These are phyloP conservation scores for Daboia siamensis DNA, from an alignment of 2,113 vertebrate genomes.

Conservation along the genomic window DNA sequence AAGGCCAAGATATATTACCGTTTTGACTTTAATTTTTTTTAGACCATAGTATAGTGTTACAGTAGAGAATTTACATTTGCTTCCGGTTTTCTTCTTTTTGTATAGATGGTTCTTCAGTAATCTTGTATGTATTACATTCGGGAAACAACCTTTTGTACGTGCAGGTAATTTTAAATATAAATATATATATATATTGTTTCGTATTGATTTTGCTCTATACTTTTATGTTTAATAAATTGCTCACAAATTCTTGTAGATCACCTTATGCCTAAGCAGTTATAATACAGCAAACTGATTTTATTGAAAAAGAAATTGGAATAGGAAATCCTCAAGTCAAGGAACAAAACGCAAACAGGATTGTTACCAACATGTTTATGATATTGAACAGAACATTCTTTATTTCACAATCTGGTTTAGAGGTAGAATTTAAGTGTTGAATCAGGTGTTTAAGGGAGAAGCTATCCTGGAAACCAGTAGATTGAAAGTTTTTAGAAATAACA, in stretches of 20 bases:
- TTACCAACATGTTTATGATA: too few relatives aligned
- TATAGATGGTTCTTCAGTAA: conserved; percentile 80
- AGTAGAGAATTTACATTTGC: not conserved
- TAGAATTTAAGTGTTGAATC: not conserved
- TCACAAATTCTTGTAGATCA: not conserved
- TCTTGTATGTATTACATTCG: conserved; percentile 88
- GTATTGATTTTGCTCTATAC: not conserved
- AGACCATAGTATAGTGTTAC: not conserved
- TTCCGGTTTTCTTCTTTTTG: conserved; percentile 59
- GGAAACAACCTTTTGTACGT: conserved; percentile 84
- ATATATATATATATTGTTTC: not conserved
- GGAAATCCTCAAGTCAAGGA: not conserved
- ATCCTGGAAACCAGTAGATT: not conserved
- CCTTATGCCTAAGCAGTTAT: not conserved
- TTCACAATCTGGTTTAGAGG: not conserved
- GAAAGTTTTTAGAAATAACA: not conserved
- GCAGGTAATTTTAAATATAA: conserved; percentile 78
- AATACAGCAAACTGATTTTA: not conserved
- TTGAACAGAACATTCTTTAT: not conserved
- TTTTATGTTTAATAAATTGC: not conserved
- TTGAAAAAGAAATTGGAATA: not conserved
- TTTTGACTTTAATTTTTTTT: conserved; percentile 1
- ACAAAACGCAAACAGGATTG: not conserved
- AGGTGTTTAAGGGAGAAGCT: not conserved
- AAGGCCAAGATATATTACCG: conserved; percentile 40